Percentiles rank a stretch among this genome's conserved stretches.
These are phyloP conservation scores for Onychomys arenicola DNA, from an alignment of 2,797 vertebrate species.

Conservation along the genomic window DNA sequence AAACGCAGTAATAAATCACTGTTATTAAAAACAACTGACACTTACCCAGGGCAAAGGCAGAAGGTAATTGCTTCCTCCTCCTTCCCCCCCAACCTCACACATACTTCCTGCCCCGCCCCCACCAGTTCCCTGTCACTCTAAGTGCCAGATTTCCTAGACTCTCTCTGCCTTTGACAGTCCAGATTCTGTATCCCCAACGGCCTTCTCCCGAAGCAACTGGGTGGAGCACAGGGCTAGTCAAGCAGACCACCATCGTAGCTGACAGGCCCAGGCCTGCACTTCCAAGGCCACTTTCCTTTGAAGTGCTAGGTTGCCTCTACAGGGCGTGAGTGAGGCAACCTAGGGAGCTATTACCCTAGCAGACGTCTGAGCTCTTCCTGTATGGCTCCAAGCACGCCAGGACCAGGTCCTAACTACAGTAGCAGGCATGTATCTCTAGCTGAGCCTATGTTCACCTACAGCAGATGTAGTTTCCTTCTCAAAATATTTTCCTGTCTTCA, in stretches of 20 bases:
- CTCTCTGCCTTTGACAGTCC: not conserved
- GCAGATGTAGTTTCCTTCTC: too few relatives aligned
- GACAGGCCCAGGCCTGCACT: not conserved
- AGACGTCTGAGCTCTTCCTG: not conserved
- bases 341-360: not conserved
- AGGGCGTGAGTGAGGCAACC: not conserved
- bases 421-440: not conserved
- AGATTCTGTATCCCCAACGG: not conserved
- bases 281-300: constrained; percentile 23
- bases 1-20: not conserved
- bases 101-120: not conserved
- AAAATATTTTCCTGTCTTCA: not conserved
- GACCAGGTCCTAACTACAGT: not conserved
- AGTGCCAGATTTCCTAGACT: constrained; percentile 23
- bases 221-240: not conserved
- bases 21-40: not conserved
- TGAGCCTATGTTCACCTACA: not conserved
- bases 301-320: not conserved
- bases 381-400: not conserved
- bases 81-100: not conserved
- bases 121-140: not conserved
- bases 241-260: not conserved
- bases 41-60: constrained; percentile 68
- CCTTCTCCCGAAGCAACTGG: not conserved
- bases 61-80: constrained; percentile 68